phyloP scores from a whole-genome alignment of 2,113 vertebrate genomes.

The Eudyptes chrysolophus region DNA sequence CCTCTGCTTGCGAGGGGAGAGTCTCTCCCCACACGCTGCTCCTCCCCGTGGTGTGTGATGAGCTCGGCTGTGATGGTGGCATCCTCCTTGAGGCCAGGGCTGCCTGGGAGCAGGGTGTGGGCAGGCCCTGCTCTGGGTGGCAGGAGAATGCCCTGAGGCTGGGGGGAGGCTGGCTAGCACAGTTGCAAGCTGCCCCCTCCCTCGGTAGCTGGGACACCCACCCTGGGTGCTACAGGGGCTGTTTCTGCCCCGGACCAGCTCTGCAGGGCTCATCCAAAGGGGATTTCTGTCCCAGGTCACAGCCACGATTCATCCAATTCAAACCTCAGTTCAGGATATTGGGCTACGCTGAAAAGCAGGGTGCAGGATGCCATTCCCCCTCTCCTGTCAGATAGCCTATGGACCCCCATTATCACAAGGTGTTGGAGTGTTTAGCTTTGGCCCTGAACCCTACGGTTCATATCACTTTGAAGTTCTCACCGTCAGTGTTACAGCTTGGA shows the following conservation, averaged over 20 bases:
- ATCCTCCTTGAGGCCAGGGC: not conserved
- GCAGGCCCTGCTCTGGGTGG: not conserved
- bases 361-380: not conserved
- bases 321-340: not conserved
- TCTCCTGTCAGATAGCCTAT: not conserved
- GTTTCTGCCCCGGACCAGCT: not conserved
- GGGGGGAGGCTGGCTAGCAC: not conserved
- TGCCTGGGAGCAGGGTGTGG: not conserved
- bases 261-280: not conserved
- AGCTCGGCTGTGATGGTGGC: not conserved
- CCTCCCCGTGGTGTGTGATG: not conserved
- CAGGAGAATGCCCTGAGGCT: not conserved
- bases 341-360: not conserved
- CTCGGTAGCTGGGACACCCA: not conserved
- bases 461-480: not conserved
- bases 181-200: not conserved
- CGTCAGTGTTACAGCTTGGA: not conserved
- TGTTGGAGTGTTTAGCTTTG: not conserved
- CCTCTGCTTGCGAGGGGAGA: not conserved
- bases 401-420: fast-evolving
- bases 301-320: not conserved
- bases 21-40: not conserved
- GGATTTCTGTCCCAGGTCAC: not conserved
- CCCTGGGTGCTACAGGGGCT: not conserved
- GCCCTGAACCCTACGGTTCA: not conserved